Conservation (phyloP, 2,888 invertebrate genomes). For the Mamestra brassicae region DNA sequence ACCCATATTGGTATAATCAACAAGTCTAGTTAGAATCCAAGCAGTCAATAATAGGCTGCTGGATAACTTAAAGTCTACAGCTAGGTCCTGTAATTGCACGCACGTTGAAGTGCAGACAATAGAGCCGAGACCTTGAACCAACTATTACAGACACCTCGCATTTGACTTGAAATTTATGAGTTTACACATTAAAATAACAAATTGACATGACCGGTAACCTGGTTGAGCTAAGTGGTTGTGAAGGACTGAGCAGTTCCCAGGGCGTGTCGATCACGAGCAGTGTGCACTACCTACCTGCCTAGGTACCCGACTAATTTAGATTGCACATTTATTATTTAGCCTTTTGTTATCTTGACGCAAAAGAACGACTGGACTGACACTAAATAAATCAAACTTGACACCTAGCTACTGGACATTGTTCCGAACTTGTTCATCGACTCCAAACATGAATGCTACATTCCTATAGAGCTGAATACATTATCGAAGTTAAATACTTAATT, state of each 20-base stretch:
- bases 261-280: conserved; percentile 87
- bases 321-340: conserved; percentile 78
- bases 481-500: conserved; percentile 50
- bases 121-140: conserved; percentile 78
- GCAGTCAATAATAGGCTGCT: conserved; percentile 57
- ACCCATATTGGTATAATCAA: conserved; percentile 31
- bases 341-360: conserved; percentile 77
- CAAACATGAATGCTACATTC: conserved; percentile 51
- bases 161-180: conserved; percentile 78
- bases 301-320: conserved; percentile 72
- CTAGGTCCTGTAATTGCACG: conserved; percentile 76
- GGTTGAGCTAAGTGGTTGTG: conserved; percentile 81
- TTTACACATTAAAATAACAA: conserved; percentile 84
- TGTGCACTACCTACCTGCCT: conserved; percentile 64
- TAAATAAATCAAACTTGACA: conserved; percentile 69
- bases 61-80: conserved; percentile 71
- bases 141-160: conserved; percentile 76
- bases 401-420: conserved; percentile 66
- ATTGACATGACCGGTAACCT: conserved; percentile 82
- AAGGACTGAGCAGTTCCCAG: conserved; percentile 81
- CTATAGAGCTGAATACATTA: conserved; percentile 41
- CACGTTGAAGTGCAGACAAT: conserved; percentile 78
- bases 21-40: conserved; percentile 71
- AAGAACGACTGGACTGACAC: conserved; percentile 66
- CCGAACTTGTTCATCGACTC: conserved; percentile 48